Evolutionary conservation across 2,797 vertebrate species (phyloP), one percentile per base, ranked within the genome.

Genomic region (Percopsis omiscomaycus): DNA sequence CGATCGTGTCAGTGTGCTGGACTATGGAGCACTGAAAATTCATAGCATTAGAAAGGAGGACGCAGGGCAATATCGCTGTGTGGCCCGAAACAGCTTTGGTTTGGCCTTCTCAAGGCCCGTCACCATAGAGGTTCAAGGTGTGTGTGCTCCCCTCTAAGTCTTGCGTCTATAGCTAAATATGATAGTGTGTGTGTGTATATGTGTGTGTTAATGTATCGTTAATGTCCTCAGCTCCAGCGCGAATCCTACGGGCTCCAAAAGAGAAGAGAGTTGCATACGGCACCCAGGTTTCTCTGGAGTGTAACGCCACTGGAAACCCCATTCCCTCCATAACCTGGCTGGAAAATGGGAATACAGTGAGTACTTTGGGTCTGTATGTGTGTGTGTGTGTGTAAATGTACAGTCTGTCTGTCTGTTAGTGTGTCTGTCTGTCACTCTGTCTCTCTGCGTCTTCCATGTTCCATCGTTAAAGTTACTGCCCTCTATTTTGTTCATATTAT

Each of bases 271-370:
- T 96, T 54, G 94, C 91, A 8, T 98, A 96, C 60, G 96, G 96
- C 37, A 94, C 95, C 16, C 86, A 94, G 88, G 93, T 98, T 71
- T 94, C 91, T 0, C 74, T 99, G 71, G 92, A 91, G 66, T 99
- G 97, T 53, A 92, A 93, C 0, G 97, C 95, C 0, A 94, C 94
- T 0, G 97, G 97, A 49, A 94, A 96, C 81, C 97, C 97, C 22
- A 91, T 94, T 46, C 97, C 97, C 16, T 93, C 93, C 22, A 85
- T 99, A 84, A 96, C 93, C 68, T 99, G 97, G 97, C 91, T 98
- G 85, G 96, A 98, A 91, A 98, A 98, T 5, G 96, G 97, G 68
- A 96, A 97, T 87, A 91, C 94, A 52, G 96, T 98, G 89, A 96
- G 95, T 93, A 10, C 30, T 55, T n/a, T 12, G 5, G 14, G 56